Base-by-base conservation (phyloP, 2,797 vertebrate genomes). In the Sitta carolinensis region DNA sequence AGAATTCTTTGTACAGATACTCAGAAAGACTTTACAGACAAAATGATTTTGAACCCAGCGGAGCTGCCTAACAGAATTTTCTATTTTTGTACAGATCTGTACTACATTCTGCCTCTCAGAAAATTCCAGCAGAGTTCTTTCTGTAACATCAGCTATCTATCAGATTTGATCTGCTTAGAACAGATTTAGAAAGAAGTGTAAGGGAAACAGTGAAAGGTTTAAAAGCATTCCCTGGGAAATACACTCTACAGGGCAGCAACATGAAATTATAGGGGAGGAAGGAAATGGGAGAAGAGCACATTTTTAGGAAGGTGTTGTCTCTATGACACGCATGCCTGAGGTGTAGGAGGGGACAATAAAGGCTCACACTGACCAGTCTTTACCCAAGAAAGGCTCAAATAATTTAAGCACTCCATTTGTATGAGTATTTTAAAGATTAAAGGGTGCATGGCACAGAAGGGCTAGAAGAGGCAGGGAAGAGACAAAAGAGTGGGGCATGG, bases 81-180 rank as follows among this genome's bases (percentile, higher is more conserved):
- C 85, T 95, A 67, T 94, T 96, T 95, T 89, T 0, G 23, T 84
- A 48, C 87, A 62, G 82, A 84, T 75, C 89, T 90, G 74, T 45
- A 61, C 69, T 87, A 48, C 54, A 59, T 92, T 91, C 82, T 84
- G 51, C 67, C 55, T 86, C 73, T 91, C 75, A 79, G 87, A 95
- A 89, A 94, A 94, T 76, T 96, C 96, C 95, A 93, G 73, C 93
- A 92, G 91, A 91, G 95, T 68, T 92, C 87, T 73, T 94, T 95
- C 80, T 95, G 40, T 94, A 93, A 52, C 84, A 92, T 86, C 87
- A 92, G 69, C 81, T 76, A 77, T 59, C 86, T 95, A 85, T 63
- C 91, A 82, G 75, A 88, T 92, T 93, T 96, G 76, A 93, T 96
- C 93, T 93, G 67, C 92, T 90, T 92, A 91, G 82, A 95, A 77